A percentile compares a stretch with the other conserved stretches of the same genome.
Evolutionary conservation across 2,113 vertebrate species (phyloP).

Genomic region (Neopipo cinnamomea): DNA sequence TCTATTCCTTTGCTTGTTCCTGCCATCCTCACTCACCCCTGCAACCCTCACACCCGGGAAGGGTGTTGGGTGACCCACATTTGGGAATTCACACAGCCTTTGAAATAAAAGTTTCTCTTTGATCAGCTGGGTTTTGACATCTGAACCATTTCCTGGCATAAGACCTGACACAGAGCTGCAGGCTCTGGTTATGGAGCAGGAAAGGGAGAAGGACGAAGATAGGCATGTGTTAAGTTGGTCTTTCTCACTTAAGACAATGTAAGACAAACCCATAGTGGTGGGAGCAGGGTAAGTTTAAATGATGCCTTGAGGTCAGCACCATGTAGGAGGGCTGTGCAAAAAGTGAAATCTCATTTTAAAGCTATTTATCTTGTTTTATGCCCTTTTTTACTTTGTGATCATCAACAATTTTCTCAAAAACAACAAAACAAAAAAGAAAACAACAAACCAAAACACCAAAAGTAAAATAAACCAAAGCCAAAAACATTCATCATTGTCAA

Average conservation of each 20-base stretch:
- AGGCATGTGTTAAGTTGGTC: background rate
- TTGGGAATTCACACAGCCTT: background rate
- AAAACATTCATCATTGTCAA: background rate
- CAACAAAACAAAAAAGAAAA: background rate
- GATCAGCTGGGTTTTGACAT: background rate
- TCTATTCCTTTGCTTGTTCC: background rate
- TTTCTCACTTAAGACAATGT: background rate
- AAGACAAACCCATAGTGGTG: background rate
- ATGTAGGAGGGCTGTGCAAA: background rate
- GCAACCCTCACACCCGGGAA: background rate
- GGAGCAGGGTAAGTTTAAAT: background rate
- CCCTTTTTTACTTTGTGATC: background rate
- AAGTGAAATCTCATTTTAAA: background rate
- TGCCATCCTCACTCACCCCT: background rate
- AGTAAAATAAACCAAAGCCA: background rate
- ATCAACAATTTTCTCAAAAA: background rate
- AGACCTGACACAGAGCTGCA: background rate
- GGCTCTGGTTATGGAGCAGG: background rate
- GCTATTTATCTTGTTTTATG: background rate
- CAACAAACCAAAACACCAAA: background rate
- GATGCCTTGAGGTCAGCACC: background rate
- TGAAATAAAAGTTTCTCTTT: background rate
- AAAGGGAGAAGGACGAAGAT: background rate
- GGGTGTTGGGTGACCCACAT: background rate
- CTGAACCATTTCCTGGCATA: background rate